A percentile compares a stretch with the other conserved stretches of the same genome.
Evolutionary conservation across 2,888 invertebrate genomes (phyloP).

Genomic region (Neoaliturus tenellus): DNA sequence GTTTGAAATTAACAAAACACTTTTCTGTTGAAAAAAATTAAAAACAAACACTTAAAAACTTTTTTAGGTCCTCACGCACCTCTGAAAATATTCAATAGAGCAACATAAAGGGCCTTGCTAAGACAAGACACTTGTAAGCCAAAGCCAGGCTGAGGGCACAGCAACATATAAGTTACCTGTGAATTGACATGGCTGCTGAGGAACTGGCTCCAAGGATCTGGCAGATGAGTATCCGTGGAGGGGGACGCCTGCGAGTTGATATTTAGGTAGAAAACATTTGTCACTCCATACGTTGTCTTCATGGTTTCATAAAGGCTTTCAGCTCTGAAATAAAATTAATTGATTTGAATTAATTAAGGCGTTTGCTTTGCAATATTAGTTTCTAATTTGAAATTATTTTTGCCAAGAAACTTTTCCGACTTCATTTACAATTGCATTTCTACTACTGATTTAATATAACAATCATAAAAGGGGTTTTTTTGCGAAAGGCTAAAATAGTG

Average conservation of each 20-base stretch:
- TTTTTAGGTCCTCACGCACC: not conserved
- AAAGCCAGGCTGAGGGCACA: not conserved
- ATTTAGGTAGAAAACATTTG: conserved; percentile 91
- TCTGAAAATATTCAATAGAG: not conserved
- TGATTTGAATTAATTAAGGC: too few species aligned
- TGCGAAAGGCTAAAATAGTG: too few species aligned
- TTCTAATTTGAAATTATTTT: too few species aligned
- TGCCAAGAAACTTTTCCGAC: too few species aligned
- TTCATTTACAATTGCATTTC: too few species aligned
- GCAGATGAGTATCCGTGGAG: conserved; percentile 70
- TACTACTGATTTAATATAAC: too few species aligned
- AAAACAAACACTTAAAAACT: too few species aligned
- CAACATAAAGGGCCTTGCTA: not conserved
- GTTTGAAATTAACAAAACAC: too few species aligned
- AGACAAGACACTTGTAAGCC: not conserved
- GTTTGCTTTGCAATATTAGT: too few species aligned
- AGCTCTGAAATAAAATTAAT: conserved; percentile 79
- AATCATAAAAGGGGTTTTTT: too few species aligned
- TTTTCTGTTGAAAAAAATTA: too few species aligned
- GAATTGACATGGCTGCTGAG: conserved; percentile 78
- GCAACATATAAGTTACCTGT: conserved; percentile 70
- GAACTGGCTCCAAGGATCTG: conserved; percentile 92
- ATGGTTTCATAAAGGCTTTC: conserved; percentile 89
- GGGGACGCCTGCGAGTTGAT: conserved; percentile 87
- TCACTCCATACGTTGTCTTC: conserved; percentile 90